Conservation (phyloP, 2,888 invertebrate species). For the Sericinus montela region DNA sequence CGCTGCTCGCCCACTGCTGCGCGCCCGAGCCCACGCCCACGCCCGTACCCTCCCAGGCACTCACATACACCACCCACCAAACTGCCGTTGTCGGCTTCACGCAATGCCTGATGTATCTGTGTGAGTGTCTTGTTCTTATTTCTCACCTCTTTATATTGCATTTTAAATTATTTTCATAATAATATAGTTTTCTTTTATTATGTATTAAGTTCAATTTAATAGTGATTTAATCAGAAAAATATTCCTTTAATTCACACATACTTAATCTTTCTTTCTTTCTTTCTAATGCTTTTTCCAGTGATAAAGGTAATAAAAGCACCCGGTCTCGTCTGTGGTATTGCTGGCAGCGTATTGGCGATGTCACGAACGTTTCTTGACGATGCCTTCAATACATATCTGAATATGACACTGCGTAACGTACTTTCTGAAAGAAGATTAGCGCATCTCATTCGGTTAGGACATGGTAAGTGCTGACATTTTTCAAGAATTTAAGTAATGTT, state of each 20-base stretch:
- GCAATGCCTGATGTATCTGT: constrained; percentile 65
- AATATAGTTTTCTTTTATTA: too few species aligned
- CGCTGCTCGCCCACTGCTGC: constrained; percentile 62
- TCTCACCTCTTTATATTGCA: too few species aligned
- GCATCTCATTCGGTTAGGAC: constrained; percentile 78
- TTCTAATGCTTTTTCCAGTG: constrained; percentile 76
- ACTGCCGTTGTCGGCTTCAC: constrained; percentile 47
- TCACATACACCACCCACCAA: constrained; percentile 34
- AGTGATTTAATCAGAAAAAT: too few species aligned
- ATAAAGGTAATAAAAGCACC: constrained; percentile 75
- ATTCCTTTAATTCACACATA: too few species aligned
- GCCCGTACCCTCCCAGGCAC: too few species aligned
- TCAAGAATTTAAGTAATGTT: too few species aligned
- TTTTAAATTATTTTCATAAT: too few species aligned
- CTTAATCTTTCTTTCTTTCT: too few species aligned
- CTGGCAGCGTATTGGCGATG: constrained; percentile 67
- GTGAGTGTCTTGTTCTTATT: too few species aligned
- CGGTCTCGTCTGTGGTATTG: constrained; percentile 55
- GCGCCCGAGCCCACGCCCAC: constrained; percentile 24
- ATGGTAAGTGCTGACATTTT: constrained; percentile 56
- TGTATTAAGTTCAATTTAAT: too few species aligned
- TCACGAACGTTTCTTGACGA: constrained; percentile 61
- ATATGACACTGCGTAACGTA: constrained; percentile 47
- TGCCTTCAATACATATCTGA: constrained; percentile 53
- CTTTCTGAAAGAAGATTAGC: constrained; percentile 77